Evolutionary conservation across 2,113 vertebrate species (phyloP).

Genomic region (Myotis brandtii): DNA sequence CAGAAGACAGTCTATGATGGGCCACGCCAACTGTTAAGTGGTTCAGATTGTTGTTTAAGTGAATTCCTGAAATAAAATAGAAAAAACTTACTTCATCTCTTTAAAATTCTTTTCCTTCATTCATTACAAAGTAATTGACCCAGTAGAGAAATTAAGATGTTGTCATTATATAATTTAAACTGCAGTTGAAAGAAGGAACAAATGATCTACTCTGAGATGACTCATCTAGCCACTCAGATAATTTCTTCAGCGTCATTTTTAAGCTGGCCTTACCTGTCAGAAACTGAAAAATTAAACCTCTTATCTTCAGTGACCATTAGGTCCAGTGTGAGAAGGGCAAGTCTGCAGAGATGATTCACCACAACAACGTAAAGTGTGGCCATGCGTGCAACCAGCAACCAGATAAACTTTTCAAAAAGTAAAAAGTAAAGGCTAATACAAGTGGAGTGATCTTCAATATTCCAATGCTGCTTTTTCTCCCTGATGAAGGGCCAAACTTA

Average conservation of each 20-base stretch:
- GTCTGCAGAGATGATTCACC: neutral
- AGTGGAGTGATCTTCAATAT: neutral
- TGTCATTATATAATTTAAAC: slow-evolving; percentile 38
- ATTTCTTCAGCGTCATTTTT: neutral
- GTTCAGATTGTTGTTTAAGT: slow-evolving; percentile 97
- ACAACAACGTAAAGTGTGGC: neutral
- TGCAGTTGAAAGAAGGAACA: neutral
- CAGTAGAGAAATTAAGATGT: neutral
- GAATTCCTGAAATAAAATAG: slow-evolving; percentile 88
- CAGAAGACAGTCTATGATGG: slow-evolving; percentile 89
- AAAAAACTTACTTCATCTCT: neutral
- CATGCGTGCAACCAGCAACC: neutral
- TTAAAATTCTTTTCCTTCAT: slow-evolving; percentile 49
- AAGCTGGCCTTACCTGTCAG: neutral
- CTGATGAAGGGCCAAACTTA: neutral
- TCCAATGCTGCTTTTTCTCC: slow-evolving; percentile 14
- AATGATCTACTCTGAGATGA: neutral
- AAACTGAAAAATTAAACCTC: slow-evolving; percentile 4
- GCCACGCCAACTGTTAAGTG: slow-evolving; percentile 94
- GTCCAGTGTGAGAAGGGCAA: neutral
- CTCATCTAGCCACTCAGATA: neutral
- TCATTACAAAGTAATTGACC: slow-evolving; percentile 14
- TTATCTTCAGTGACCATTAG: neutral
- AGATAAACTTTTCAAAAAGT: neutral
- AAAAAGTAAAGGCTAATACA: slow-evolving; percentile 37